Evolutionary conservation across 2,113 vertebrate genomes (phyloP).

Genomic region (Scartelaos histophorus): DNA sequence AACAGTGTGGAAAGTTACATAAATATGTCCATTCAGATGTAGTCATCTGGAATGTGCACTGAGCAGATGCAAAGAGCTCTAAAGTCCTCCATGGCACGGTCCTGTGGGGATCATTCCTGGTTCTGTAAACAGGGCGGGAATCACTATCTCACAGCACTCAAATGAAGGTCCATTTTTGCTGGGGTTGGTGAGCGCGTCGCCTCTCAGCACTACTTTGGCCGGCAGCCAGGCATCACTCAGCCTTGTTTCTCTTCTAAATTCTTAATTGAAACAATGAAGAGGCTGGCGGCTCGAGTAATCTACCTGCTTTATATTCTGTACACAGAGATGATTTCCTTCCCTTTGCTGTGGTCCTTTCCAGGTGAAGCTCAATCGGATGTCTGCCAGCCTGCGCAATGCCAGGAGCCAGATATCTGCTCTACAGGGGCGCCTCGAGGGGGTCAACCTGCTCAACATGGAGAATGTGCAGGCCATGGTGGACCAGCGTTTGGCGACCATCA

Average conservation of each 20-base stretch:
- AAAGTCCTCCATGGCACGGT: conserved; percentile 51
- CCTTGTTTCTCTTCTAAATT: conserved; percentile 42
- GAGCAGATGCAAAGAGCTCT: conserved; percentile 45
- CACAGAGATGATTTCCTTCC: conserved; percentile 33
- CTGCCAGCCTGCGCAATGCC: conserved; percentile 85
- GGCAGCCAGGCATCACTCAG: conserved; percentile 34
- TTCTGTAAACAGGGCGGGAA: conserved; percentile 52
- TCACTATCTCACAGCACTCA: conserved; percentile 29
- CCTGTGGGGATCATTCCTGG: conserved; percentile 51
- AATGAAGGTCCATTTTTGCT: conserved; percentile 34
- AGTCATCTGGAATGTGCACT: conserved; percentile 48
- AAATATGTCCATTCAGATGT: conserved; percentile 23
- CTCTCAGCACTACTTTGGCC: conserved; percentile 47
- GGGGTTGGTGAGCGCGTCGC: conserved; percentile 41
- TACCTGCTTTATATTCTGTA: conserved; percentile 53
- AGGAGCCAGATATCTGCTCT: conserved; percentile 82
- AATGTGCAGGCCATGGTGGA: conserved; percentile 86
- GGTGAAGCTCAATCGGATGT: conserved; percentile 86
- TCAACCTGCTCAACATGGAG: conserved; percentile 85
- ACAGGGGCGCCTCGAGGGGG: conserved; percentile 84
- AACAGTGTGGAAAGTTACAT: conserved; percentile 11
- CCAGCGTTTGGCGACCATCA: conserved; percentile 87
- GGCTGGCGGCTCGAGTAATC: conserved; percentile 46
- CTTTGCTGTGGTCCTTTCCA: conserved; percentile 59
- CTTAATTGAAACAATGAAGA: conserved; percentile 46